These are phyloP conservation scores for Echinarachnius parma DNA, from an alignment of 53 echinoderm and acorn worm species.

Conservation along the genomic window DNA sequence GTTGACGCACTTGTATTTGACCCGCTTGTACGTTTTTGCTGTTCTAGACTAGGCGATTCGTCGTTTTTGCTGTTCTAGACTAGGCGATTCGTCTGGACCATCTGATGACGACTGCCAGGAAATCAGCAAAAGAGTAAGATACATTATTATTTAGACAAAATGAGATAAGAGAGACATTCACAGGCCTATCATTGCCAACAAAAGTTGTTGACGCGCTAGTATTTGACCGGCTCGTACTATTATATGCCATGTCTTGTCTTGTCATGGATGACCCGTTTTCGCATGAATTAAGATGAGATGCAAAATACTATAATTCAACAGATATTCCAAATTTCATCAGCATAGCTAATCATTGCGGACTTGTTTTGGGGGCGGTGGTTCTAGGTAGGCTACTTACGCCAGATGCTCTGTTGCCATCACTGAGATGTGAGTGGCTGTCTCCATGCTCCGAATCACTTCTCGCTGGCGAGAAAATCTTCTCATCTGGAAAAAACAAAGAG, in stretches of 20 bases:
- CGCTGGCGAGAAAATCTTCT: slow-evolving; percentile 1
- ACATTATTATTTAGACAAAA: no score
- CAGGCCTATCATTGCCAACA: no score
- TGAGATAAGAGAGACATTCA: no score
- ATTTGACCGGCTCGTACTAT: no score
- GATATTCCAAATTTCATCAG: no score
- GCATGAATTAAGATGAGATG: no score
- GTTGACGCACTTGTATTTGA: slow-evolving; percentile 62
- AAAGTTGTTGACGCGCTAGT: no score
- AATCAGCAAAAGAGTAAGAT: not conserved
- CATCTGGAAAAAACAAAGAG: slow-evolving; percentile 7
- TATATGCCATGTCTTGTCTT: no score
- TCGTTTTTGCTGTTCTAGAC: slow-evolving; percentile 32
- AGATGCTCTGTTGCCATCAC: slow-evolving; percentile 9
- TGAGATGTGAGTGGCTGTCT: slow-evolving; percentile 4
- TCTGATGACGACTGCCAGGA: slow-evolving; percentile 6
- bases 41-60: slow-evolving; percentile 33
- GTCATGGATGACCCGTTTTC: no score
- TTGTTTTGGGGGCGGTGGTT: not conserved
- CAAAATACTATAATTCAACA: no score
- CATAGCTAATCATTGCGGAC: not conserved
- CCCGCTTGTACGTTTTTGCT: slow-evolving; percentile 34
- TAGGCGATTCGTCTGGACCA: slow-evolving; percentile 7
- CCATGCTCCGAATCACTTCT: not conserved
- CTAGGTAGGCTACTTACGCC: slow-evolving; percentile 7